Evolutionary conservation across 2,888 invertebrate genomes (phyloP).

Genomic region (Gasteruption jaculator): DNA sequence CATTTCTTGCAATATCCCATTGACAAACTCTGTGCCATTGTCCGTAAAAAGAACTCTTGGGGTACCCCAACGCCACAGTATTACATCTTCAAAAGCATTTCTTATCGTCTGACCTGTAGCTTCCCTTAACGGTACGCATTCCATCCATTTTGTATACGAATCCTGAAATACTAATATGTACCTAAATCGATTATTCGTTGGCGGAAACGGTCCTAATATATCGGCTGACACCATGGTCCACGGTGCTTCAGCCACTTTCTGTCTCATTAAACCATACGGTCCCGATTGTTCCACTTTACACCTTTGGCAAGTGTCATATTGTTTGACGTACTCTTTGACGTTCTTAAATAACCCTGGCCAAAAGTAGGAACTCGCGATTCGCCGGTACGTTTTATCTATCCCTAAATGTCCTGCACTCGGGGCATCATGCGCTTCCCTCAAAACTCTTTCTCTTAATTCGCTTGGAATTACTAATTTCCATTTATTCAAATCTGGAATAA

Average conservation of each 20-base stretch:
- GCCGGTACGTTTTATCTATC: too few relatives aligned
- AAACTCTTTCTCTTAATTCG: not conserved
- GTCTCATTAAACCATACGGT: conserved; percentile 21
- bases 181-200: conserved; percentile 11
- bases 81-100: conserved; percentile 10
- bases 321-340: conserved; percentile 20
- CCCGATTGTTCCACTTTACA: conserved; percentile 17
- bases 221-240: conserved; percentile 22
- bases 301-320: conserved; percentile 24
- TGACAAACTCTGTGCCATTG: conserved; percentile 23
- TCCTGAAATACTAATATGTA: conserved; percentile 24
- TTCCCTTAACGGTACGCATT: too few relatives aligned
- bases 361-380: too few relatives aligned
- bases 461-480: conserved; percentile 21
- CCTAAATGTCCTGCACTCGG: too few relatives aligned
- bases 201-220: conserved; percentile 27
- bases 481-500: conserved; percentile 9
- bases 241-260: conserved; percentile 7
- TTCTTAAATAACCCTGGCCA: too few relatives aligned
- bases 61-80: conserved; percentile 11
- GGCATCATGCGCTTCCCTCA: conserved; percentile 7
- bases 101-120: conserved; percentile 16
- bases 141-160: conserved; percentile 22
- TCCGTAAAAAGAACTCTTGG: conserved; percentile 18
- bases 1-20: not conserved